These are phyloP conservation scores for Myopa testacea DNA, from an alignment of 2,888 invertebrate genomes.

Conservation along the genomic window DNA sequence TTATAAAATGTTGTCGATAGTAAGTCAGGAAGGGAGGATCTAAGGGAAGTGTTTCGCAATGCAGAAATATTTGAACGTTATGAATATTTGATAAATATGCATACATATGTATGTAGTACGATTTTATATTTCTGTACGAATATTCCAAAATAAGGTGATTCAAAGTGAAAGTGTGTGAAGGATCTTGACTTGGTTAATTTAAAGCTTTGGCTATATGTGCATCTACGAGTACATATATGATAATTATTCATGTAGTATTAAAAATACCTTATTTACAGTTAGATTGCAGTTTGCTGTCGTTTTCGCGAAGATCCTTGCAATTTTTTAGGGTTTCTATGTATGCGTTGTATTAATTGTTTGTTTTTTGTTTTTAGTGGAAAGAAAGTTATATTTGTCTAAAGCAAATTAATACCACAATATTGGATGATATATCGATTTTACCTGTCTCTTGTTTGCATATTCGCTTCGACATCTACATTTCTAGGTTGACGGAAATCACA, in stretches of 20 bases:
- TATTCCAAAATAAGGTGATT: too few species aligned
- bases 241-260: not conserved
- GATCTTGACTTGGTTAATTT: not conserved
- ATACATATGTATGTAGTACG: too few species aligned
- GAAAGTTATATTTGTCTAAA: slow-evolving; percentile 10
- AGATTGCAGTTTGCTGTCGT: slow-evolving; percentile 57
- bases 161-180: not conserved
- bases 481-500: slow-evolving; percentile 74
- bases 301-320: slow-evolving; percentile 66
- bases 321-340: slow-evolving; percentile 66
- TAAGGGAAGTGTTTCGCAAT: too few species aligned
- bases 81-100: too few species aligned
- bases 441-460: slow-evolving; percentile 69
- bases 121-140: too few species aligned
- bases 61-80: too few species aligned
- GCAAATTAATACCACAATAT: not conserved
- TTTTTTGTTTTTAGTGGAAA: slow-evolving; percentile 34
- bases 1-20: too few species aligned
- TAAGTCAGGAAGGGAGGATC: too few species aligned
- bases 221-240: too few species aligned
- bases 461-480: slow-evolving; percentile 71
- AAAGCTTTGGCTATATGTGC: not conserved
- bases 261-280: slow-evolving; percentile 50
- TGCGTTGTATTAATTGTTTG: slow-evolving; percentile 8
- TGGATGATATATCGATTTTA: slow-evolving; percentile 49